Conservation (phyloP, 2,797 vertebrate species). For the Smutsia gigantea region DNA sequence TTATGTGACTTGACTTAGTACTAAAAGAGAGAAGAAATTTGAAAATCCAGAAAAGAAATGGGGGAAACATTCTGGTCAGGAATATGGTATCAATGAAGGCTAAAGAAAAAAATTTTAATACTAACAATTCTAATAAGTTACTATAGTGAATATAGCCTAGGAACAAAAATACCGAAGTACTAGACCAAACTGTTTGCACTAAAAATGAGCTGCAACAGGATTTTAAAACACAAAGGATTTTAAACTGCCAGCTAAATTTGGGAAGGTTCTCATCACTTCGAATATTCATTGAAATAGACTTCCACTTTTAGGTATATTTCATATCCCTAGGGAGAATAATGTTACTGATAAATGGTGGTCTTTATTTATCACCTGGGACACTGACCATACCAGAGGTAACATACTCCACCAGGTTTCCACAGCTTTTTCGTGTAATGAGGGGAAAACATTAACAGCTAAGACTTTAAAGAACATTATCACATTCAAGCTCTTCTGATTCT, state of each 20-base stretch:
- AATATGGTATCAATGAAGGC: background rate
- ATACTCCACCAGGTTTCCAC: background rate
- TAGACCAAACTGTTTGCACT: conserved; percentile 9
- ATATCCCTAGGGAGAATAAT: background rate
- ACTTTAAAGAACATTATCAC: conserved; percentile 23
- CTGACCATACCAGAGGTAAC: background rate
- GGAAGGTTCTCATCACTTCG: background rate
- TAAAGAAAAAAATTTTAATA: background rate
- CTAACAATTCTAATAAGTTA: background rate
- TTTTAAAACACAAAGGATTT: background rate
- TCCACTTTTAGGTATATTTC: background rate
- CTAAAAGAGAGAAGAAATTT: background rate
- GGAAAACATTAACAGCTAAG: background rate
- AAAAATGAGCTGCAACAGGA: background rate
- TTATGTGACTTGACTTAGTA: background rate
- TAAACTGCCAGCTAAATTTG: background rate
- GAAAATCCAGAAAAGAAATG: conserved; percentile 22
- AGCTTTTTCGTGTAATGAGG: background rate
- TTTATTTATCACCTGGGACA: conserved; percentile 25
- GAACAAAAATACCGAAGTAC: conserved; percentile 28
- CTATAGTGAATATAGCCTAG: background rate
- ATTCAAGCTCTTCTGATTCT: background rate
- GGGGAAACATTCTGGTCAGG: background rate
- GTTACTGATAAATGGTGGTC: background rate
- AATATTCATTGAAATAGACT: background rate